These are phyloP conservation scores for Rhinolophus ferrumequinum DNA, from an alignment of 2,113 vertebrate genomes.

Conservation along the genomic window DNA sequence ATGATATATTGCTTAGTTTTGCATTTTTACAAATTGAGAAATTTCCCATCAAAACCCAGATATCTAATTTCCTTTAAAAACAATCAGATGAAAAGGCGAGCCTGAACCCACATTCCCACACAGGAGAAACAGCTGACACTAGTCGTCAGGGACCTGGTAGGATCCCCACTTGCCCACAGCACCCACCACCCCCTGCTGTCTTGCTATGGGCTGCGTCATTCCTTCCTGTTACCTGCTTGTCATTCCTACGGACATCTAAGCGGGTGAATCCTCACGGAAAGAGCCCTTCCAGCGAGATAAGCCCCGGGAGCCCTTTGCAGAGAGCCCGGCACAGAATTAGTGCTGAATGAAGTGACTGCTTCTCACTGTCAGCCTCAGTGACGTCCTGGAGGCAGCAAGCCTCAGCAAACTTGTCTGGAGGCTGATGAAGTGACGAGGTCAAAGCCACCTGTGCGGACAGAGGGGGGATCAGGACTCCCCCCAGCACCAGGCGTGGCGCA, in stretches of 20 bases:
- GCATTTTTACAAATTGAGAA: neutral
- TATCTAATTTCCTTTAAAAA: neutral
- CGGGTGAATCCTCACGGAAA: rapidly evolving
- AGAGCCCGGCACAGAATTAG: neutral
- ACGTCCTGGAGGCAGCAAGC: neutral
- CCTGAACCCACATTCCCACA: neutral
- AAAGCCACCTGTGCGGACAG: neutral
- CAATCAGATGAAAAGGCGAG: slow-evolving; percentile 36
- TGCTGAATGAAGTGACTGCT: neutral
- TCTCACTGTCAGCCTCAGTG: neutral
- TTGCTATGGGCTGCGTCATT: neutral
- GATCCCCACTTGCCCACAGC: neutral
- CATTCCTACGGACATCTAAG: neutral
- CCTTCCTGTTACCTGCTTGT: neutral
- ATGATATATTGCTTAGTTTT: neutral
- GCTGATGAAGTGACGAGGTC: neutral
- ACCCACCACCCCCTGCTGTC: neutral
- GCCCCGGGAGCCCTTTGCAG: neutral
- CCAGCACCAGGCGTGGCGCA: neutral
- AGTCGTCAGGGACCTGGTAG: rapidly evolving
- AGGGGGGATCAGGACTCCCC: slow-evolving; percentile 70
- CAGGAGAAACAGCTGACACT: rapidly evolving
- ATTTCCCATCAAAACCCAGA: slow-evolving; percentile 12
- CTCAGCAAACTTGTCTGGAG: neutral
- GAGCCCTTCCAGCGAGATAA: neutral